Conservation (phyloP, 2,888 invertebrate species). For the Julus scandinavius region DNA sequence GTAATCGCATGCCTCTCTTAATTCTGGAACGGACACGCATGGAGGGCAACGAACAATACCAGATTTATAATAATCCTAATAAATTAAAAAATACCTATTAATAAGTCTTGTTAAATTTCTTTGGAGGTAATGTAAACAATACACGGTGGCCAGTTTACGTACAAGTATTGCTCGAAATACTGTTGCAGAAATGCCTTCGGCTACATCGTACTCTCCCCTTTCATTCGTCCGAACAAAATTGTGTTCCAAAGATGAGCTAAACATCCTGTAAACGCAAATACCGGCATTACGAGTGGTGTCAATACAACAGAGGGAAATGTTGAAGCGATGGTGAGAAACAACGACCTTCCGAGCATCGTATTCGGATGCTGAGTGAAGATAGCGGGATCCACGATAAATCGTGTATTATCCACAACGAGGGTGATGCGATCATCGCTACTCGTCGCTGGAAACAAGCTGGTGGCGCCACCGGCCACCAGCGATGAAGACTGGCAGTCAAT, state of each 20-base stretch:
- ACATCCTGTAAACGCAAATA: slow-evolving; percentile 77
- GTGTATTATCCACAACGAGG: slow-evolving; percentile 94
- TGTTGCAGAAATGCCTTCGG: slow-evolving; percentile 94
- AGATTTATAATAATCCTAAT: slow-evolving; percentile 86
- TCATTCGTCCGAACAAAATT: slow-evolving; percentile 92
- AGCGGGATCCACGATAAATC: slow-evolving; percentile 92
- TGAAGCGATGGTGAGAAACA: not conserved
- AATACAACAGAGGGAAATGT: not conserved
- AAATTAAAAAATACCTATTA: slow-evolving; percentile 40
- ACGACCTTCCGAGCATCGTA: slow-evolving; percentile 91
- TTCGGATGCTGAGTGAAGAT: slow-evolving; percentile 95
- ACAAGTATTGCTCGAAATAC: slow-evolving; percentile 92
- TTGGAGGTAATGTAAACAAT: too few species aligned
- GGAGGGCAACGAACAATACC: slow-evolving; percentile 95
- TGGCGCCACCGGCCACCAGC: slow-evolving; percentile 40
- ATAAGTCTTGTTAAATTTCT: too few species aligned
- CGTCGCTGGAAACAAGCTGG: slow-evolving; percentile 30
- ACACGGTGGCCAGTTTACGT: slow-evolving; percentile 58
- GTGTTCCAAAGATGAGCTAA: slow-evolving; percentile 84
- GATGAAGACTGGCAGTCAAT: slow-evolving; percentile 43
- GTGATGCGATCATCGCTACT: slow-evolving; percentile 72
- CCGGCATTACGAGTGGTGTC: not conserved
- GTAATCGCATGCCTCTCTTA: slow-evolving; percentile 98
- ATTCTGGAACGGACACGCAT: slow-evolving; percentile 93
- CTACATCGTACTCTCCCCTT: slow-evolving; percentile 95